Conservation (phyloP, 2,888 invertebrate genomes). For the Plebejus argus region DNA sequence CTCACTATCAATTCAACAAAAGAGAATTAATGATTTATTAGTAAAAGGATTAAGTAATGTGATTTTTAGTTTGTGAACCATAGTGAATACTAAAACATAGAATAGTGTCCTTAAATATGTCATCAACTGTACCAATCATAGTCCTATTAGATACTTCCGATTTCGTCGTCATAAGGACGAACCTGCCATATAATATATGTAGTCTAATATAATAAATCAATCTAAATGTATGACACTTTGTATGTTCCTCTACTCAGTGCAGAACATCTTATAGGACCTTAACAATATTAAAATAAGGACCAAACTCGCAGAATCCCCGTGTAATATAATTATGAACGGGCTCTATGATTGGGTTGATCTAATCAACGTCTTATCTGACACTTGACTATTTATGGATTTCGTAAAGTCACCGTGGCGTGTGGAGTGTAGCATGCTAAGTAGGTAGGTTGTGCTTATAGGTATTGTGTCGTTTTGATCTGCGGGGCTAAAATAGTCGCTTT, state of each 20-base stretch:
- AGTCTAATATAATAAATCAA: not conserved
- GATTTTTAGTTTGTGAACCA: no score
- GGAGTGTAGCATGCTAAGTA: not conserved
- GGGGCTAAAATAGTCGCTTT: no score
- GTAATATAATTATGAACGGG: not conserved
- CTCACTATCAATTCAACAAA: no score
- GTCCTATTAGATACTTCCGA: not conserved
- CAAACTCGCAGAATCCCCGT: not conserved
- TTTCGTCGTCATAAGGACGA: not conserved
- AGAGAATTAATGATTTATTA: no score
- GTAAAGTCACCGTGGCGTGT: not conserved
- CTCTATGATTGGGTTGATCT: not conserved
- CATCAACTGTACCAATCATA: slow-evolving; percentile 14
- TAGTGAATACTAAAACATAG: no score
- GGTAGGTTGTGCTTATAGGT: no score
- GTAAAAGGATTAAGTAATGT: no score
- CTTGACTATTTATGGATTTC: not conserved
- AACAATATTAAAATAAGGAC: no score
- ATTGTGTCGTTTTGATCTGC: not conserved
- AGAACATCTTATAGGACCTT: not conserved
- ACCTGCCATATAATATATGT: not conserved
- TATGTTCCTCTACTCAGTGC: not conserved
- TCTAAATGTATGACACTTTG: not conserved
- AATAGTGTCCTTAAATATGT: no score
- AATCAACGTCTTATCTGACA: not conserved